Evolutionary conservation across 2,113 vertebrate genomes (phyloP).

Genomic region (Irena cyanogastra): DNA sequence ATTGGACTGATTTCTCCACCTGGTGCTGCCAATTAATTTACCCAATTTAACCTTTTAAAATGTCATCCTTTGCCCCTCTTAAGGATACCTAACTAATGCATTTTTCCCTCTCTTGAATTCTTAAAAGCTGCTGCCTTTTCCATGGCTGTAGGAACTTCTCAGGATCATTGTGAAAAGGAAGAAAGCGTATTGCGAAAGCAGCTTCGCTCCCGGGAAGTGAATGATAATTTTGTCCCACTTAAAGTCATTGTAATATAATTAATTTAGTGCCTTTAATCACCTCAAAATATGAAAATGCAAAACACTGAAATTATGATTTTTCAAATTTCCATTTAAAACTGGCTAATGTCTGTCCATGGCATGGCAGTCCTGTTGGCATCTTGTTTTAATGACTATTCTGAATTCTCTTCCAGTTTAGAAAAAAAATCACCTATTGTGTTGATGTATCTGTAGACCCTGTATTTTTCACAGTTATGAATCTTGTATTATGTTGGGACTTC

Average conservation of each 20-base stretch:
- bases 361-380: not conserved
- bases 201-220: not conserved
- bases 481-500: not conserved
- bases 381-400: not conserved
- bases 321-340: not conserved
- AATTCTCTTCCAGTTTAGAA: not conserved
- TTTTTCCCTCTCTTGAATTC: not conserved
- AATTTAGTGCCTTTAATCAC: not conserved
- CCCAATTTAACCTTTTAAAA: conserved; percentile 68
- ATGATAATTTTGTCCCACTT: not conserved
- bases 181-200: not conserved
- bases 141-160: not conserved
- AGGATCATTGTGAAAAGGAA: not conserved
- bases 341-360: not conserved
- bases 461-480: not conserved
- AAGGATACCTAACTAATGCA: conserved; percentile 42
- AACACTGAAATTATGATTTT: not conserved
- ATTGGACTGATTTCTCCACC: conserved; percentile 46
- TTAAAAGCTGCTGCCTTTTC: conserved; percentile 12
- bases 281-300: not conserved
- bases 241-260: not conserved
- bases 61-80: conserved; percentile 40
- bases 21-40: conserved; percentile 66
- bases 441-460: not conserved
- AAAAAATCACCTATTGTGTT: not conserved